These are phyloP conservation scores for Drosophila lacicola DNA, from an alignment of 2,888 invertebrate genomes.

Conservation along the genomic window DNA sequence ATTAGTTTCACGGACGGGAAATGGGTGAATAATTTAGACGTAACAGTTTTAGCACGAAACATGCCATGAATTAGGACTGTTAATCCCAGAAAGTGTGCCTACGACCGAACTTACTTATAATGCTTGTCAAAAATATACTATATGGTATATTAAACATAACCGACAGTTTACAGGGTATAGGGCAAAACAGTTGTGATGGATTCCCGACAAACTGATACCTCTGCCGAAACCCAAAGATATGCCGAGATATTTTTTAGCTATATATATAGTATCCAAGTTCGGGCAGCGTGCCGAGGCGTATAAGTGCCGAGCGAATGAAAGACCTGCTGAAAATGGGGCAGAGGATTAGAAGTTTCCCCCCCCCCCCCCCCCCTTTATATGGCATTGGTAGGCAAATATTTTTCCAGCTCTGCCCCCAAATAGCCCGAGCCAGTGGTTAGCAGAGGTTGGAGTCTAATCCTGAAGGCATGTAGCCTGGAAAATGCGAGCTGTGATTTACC, in stretches of 20 bases:
- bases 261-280: neutral
- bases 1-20: too few species aligned
- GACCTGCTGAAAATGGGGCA: constrained; percentile 10
- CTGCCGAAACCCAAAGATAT: neutral
- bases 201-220: neutral
- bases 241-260: neutral
- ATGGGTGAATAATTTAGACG: too few species aligned
- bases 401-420: neutral
- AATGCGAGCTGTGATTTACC: constrained; percentile 11
- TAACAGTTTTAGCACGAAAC: too few species aligned
- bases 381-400: constrained; percentile 15
- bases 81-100: too few species aligned
- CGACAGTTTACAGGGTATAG: neutral
- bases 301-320: constrained; percentile 16
- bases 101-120: too few species aligned
- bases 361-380: neutral
- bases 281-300: neutral
- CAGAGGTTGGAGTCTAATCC: neutral
- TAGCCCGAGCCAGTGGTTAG: neutral
- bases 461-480: constrained; percentile 2
- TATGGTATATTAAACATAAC: too few species aligned
- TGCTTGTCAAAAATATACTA: too few species aligned
- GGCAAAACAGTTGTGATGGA: neutral
- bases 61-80: too few species aligned
- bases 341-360: neutral